These are phyloP conservation scores for Periophthalmodon schlosseri DNA, from an alignment of 2,113 vertebrate genomes.

Conservation along the genomic window DNA sequence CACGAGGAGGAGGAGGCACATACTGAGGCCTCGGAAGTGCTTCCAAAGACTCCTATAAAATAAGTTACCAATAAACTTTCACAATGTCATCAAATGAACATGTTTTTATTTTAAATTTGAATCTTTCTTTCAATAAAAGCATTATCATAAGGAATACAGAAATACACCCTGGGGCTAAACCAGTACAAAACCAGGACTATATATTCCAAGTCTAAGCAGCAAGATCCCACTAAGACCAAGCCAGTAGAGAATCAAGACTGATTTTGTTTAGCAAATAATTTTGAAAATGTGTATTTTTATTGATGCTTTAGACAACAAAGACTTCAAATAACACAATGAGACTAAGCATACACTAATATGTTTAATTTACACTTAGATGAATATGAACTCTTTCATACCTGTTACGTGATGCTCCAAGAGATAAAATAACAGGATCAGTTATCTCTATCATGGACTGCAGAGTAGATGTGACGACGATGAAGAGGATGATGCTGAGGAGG, in stretches of 20 bases:
- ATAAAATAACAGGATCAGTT: conserved; percentile 83
- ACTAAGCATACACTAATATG: too few species aligned
- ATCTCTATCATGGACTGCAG: conserved; percentile 90
- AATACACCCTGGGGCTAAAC: not conserved
- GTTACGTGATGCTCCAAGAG: conserved; percentile 83
- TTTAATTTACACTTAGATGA: too few species aligned
- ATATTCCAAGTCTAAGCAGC: not conserved
- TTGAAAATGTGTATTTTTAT: too few species aligned
- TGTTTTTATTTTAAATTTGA: not conserved
- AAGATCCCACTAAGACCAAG: not conserved
- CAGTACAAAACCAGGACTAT: not conserved
- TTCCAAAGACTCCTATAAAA: conserved; percentile 82
- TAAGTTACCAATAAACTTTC: not conserved
- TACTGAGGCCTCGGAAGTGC: conserved; percentile 83
- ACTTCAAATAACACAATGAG: too few species aligned
- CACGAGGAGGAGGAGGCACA: conserved; percentile 84
- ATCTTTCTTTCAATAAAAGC: not conserved
- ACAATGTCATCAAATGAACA: not conserved
- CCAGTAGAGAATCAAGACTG: not conserved
- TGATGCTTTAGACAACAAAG: too few species aligned
- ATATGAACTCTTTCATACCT: conserved; percentile 64
- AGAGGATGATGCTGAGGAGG: conserved; percentile 91
- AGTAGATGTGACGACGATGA: conserved; percentile 87
- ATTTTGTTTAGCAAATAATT: too few species aligned
- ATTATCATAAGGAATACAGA: not conserved